phyloP scores from a whole-genome alignment of 1,140 invertebrate species.

The Brachionus plicatilis region DNA sequence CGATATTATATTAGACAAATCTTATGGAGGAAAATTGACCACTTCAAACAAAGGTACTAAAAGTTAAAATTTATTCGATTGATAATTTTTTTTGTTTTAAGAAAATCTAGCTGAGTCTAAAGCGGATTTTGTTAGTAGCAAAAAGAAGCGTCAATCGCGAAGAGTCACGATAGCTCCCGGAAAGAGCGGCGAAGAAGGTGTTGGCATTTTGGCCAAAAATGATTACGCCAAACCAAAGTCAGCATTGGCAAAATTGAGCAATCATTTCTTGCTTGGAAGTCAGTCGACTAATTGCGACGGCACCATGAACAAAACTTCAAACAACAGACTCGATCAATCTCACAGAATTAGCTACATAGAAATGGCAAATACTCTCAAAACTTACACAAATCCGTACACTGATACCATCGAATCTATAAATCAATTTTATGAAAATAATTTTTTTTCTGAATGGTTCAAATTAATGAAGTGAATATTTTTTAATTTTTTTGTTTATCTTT shows the following conservation, averaged over 20 bases:
- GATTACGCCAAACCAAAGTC: background rate
- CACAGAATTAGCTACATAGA: slow-evolving; percentile 28
- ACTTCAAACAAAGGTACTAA: background rate
- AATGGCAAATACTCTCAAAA: slow-evolving; percentile 28
- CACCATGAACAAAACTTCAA: slow-evolving; percentile 23
- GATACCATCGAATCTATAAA: background rate
- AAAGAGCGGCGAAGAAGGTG: background rate
- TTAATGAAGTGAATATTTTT: slow-evolving; percentile 15
- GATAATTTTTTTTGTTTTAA: background rate
- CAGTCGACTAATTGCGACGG: background rate
- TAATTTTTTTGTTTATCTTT: background rate
- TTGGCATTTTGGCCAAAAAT: background rate
- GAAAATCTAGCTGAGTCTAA: slow-evolving; percentile 2
- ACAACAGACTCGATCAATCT: slow-evolving; percentile 27
- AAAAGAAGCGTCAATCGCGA: slow-evolving; percentile 20
- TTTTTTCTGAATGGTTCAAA: slow-evolving; percentile 36
- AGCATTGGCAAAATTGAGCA: background rate
- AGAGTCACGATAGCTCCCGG: background rate
- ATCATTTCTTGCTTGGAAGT: slow-evolving; percentile 27
- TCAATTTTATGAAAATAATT: slow-evolving; percentile 4
- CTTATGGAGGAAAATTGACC: slow-evolving; percentile 17
- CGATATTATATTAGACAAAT: slow-evolving; percentile 15
- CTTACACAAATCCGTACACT: background rate
- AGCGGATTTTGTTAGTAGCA: background rate
- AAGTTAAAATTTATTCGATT: background rate